A percentile compares a stretch with the other conserved stretches of the same genome.
Conservation (phyloP, 1,140 invertebrate genomes). For the Bilobella aurantiaca region DNA sequence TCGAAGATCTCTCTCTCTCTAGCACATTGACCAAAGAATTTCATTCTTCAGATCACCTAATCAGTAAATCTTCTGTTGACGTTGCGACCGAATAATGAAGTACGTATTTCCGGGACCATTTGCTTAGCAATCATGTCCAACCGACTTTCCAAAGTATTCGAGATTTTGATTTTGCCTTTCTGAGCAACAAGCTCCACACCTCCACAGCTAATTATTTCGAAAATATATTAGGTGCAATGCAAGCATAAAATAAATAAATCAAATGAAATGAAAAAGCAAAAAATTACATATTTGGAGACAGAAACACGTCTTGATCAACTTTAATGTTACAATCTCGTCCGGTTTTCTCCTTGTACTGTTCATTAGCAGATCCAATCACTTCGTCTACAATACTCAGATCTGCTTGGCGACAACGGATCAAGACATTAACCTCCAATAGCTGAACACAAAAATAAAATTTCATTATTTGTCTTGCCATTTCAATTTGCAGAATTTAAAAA, state of each 20-base stretch:
- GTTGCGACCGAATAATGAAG: slow-evolving; percentile 85
- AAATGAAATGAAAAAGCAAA: slow-evolving; percentile 13
- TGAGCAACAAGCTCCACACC: slow-evolving; percentile 78
- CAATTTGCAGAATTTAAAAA: no score
- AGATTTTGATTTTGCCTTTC: slow-evolving; percentile 76
- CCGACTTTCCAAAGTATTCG: slow-evolving; percentile 87
- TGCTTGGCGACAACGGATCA: slow-evolving; percentile 64
- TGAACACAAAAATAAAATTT: no score
- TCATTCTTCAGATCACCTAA: no score
- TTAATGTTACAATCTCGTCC: slow-evolving; percentile 59
- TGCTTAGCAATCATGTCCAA: slow-evolving; percentile 88
- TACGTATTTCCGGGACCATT: slow-evolving; percentile 85
- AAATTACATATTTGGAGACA: slow-evolving; percentile 58
- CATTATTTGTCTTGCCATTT: no score
- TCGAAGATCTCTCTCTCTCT: no score
- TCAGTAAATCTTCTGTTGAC: slow-evolving; percentile 93
- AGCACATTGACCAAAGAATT: no score
- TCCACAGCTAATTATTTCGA: slow-evolving; percentile 57
- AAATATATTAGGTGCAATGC: slow-evolving; percentile 27
- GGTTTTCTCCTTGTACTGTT: slow-evolving; percentile 57
- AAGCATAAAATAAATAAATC: no score
- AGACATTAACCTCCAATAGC: slow-evolving; percentile 72
- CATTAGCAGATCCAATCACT: slow-evolving; percentile 49
- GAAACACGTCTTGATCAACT: slow-evolving; percentile 61
- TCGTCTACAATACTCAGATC: slow-evolving; percentile 67